Base-by-base conservation (phyloP, 2,113 vertebrate species). In the Turdus rufiventris region DNA sequence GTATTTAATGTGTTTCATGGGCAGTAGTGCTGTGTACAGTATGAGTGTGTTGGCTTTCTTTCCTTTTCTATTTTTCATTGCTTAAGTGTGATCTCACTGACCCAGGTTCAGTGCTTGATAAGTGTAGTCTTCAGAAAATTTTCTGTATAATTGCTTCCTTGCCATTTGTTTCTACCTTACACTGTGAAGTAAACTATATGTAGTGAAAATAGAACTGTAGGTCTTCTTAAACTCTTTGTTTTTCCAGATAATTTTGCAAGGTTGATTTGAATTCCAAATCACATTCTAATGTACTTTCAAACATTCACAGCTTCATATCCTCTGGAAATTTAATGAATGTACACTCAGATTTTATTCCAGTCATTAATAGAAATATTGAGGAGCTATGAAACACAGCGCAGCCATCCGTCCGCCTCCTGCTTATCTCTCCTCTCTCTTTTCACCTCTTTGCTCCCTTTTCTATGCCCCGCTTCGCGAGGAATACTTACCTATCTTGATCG, bases 361-460 rank as follows among this genome's bases (percentile, higher is more conserved):
- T 72, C 60, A 74, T 43, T 85, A 88, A 43, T 29, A n/a, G 65
- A 65, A 92, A 56, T 3, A 42, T 3, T 17, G 54, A 63, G 56
- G 60, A 84, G 23, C 47, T 68, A 26, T 47, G n/a, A n/a, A n/a
- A n/a, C 40, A 19, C 33, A 4, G 62, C 17, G 2, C 3, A 14
- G 7, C 4, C 2, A 8, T 12, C 8, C 19, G 45, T 2, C 45
- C 19, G 1, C 7, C 18, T 18, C 6, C 10, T n/a, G 3, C 23
- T 23, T 23, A n/a, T 33, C 4, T 65, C 12, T 48, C 20, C 36
- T 34, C 54, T 34, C 8, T 34, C 36, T 40, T 12, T 29, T 6
- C 19, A 5, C 8, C 26, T 36, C 57, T 62, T 62, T 36, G 8
- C 3, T 36, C 33, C 14, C 6, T 33, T 45, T 45, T 33, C 33